Evolutionary conservation across 2,888 invertebrate genomes (phyloP).

Genomic region (Slavum lentiscoides): DNA sequence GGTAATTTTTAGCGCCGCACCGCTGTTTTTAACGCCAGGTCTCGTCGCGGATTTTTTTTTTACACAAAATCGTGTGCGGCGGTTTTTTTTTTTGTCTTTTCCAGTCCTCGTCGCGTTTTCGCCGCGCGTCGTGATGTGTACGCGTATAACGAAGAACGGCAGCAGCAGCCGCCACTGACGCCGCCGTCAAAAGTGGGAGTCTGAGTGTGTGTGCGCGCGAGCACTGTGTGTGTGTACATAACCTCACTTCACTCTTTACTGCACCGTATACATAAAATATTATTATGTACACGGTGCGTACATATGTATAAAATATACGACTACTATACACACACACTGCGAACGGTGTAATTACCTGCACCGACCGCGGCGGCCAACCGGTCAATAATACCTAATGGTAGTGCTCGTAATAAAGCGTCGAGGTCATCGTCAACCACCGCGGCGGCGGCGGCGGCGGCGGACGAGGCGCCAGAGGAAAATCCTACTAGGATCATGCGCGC

Average conservation of each 20-base stretch:
- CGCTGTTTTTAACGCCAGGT: no score
- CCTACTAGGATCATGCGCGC: not conserved
- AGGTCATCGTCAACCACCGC: conserved; percentile 46
- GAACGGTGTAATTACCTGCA: conserved; percentile 38
- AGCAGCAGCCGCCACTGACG: not conserved
- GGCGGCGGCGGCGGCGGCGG: not conserved
- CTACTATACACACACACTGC: not conserved
- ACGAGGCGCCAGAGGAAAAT: conserved; percentile 17
- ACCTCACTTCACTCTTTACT: conserved; percentile 26
- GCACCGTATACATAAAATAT: not conserved
- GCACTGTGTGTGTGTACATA: not conserved
- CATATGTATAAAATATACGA: not conserved
- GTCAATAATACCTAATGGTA: conserved; percentile 29
- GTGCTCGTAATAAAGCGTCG: conserved; percentile 40
- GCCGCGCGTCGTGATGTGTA: not conserved
- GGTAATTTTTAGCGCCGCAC: no score
- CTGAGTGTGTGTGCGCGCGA: conserved; percentile 16
- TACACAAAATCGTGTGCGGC: no score
- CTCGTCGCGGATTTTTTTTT: no score
- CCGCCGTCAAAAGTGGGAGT: conserved; percentile 27
- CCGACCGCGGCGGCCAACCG: conserved; percentile 38
- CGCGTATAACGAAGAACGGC: no score
- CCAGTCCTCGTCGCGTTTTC: not conserved
- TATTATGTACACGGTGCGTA: not conserved
- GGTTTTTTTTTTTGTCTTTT: no score